A percentile compares a stretch with the other conserved stretches of the same genome.
Conservation (phyloP, 2,797 vertebrate species). For the Pogonophryne albipinna region DNA sequence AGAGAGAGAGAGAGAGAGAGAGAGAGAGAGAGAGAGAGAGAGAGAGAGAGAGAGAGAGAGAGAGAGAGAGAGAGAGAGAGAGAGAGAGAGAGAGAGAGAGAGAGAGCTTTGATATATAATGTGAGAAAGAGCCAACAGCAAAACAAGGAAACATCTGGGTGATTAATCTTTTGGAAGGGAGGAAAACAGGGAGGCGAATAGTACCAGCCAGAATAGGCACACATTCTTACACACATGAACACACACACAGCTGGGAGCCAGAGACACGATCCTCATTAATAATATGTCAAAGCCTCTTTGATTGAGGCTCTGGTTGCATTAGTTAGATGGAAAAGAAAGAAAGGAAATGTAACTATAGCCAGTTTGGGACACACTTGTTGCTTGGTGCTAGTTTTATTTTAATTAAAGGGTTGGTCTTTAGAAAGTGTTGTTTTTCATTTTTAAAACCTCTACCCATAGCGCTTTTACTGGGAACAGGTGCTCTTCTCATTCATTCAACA, state of each 20-base stretch:
- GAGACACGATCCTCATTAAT: conserved; percentile 81
- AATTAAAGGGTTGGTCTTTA: conserved; percentile 28
- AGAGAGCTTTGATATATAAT: conserved; percentile 79
- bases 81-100: conserved; percentile 13
- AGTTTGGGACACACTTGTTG: neutral
- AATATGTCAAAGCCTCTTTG: conserved; percentile 68
- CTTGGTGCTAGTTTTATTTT: conserved; percentile 21
- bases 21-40: conserved; percentile 38
- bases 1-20: neutral
- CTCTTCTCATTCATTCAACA: conserved; percentile 61
- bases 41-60: too few species aligned
- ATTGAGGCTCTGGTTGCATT: conserved; percentile 43
- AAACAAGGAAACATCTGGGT: conserved; percentile 91
- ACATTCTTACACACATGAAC: conserved; percentile 24
- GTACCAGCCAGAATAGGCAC: conserved; percentile 69
- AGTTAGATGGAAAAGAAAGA: conserved; percentile 11
- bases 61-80: too few species aligned
- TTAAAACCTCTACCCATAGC: conserved; percentile 23
- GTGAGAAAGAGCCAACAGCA: conserved; percentile 90
- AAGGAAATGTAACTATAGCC: conserved; percentile 19
- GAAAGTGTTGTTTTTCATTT: conserved; percentile 45
- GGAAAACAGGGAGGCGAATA: conserved; percentile 73
- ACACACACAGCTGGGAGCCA: conserved; percentile 59
- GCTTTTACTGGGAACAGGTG: conserved; percentile 56
- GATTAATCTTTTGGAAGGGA: conserved; percentile 85